phyloP scores from a whole-genome alignment of 2,797 vertebrate genomes.

The Mallotus villosus region DNA sequence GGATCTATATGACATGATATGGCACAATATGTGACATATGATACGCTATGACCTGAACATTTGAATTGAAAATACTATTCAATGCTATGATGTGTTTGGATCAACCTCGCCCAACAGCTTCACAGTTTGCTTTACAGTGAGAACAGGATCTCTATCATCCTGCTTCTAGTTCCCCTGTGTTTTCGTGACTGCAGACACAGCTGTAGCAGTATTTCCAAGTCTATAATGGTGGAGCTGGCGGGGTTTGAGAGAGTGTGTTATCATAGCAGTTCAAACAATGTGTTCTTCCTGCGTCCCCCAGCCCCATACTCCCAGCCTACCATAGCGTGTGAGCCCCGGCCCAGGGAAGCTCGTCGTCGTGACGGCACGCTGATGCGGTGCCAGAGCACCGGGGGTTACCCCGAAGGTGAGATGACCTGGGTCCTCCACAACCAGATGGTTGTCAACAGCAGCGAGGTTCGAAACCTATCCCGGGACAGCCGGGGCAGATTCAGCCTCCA shows the following conservation, averaged over 20 bases:
- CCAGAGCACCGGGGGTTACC: background rate
- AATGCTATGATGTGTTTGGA: too few relatives aligned
- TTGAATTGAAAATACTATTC: too few relatives aligned
- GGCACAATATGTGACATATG: too few relatives aligned
- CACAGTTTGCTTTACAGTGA: too few relatives aligned
- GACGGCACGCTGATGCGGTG: background rate
- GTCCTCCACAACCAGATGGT: background rate
- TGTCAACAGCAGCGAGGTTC: conserved; percentile 1
- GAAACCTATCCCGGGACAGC: conserved; percentile 1
- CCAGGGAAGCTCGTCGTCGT: background rate
- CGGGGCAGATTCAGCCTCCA: background rate
- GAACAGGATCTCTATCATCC: too few relatives aligned
- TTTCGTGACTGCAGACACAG: background rate
- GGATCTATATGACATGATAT: too few relatives aligned
- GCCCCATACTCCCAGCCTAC: conserved; percentile 1
- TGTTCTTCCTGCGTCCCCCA: conserved; percentile 8
- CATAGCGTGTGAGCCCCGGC: background rate
- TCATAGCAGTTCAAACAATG: conserved; percentile 17
- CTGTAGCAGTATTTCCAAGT: background rate
- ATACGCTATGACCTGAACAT: too few relatives aligned
- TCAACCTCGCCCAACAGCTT: too few relatives aligned
- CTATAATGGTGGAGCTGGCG: conserved; percentile 5
- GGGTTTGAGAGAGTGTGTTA: background rate
- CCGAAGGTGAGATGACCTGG: background rate
- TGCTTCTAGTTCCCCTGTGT: background rate